Percentiles rank a stretch among this genome's conserved stretches.
phyloP scores from a whole-genome alignment of 2,797 vertebrate genomes.

The Intellagama lesueurii region DNA sequence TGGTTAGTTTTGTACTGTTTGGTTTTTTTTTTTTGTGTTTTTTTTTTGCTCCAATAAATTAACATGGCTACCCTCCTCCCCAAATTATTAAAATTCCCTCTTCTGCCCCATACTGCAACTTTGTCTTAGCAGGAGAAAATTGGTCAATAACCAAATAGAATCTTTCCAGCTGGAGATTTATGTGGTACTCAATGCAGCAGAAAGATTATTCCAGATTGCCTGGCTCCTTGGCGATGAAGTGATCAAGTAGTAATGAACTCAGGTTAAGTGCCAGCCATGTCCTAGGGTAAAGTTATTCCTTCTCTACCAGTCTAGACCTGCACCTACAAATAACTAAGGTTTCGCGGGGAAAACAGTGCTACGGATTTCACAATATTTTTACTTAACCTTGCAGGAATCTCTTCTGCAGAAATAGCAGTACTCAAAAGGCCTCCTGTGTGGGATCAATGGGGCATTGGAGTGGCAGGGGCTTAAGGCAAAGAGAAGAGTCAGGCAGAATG shows the following conservation, averaged over 20 bases:
- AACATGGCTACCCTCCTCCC: too few species aligned
- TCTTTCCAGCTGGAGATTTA: slow-evolving; percentile 50
- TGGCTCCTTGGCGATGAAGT: slow-evolving; percentile 73
- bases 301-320: slow-evolving; percentile 60
- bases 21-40: too few species aligned
- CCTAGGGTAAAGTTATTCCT: slow-evolving; percentile 75
- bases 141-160: slow-evolving; percentile 17
- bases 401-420: neutral
- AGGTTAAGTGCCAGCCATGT: slow-evolving; percentile 69
- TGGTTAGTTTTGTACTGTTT: too few species aligned
- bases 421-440: neutral
- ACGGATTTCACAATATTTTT: slow-evolving; percentile 27
- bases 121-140: slow-evolving; percentile 41
- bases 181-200: slow-evolving; percentile 31
- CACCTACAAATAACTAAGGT: slow-evolving; percentile 67
- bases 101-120: neutral
- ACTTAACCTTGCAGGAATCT: neutral
- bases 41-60: too few species aligned
- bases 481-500: neutral
- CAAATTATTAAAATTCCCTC: too few species aligned
- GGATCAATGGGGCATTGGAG: neutral
- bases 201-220: slow-evolving; percentile 69
- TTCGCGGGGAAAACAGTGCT: slow-evolving; percentile 3
- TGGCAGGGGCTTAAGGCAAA: fast-evolving
- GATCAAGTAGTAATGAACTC: slow-evolving; percentile 58